These are phyloP conservation scores for Gymnosoma rotundatum DNA, from an alignment of 2,888 invertebrate genomes.

Conservation along the genomic window DNA sequence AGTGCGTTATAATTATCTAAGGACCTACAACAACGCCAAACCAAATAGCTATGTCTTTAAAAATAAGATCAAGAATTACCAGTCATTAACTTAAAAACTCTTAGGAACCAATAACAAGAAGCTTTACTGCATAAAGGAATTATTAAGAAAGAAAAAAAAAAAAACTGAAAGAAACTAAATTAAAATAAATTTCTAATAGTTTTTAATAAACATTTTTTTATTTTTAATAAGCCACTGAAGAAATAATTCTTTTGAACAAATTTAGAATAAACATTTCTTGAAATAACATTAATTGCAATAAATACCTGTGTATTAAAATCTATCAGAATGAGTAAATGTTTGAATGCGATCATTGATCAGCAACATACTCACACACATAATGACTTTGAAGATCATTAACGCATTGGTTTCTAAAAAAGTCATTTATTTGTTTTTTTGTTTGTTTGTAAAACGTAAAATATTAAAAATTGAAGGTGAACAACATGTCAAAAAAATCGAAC, in stretches of 20 bases:
- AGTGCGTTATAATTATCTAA: too few relatives aligned
- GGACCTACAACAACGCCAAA: too few relatives aligned
- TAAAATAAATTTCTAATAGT: too few relatives aligned
- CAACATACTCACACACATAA: constrained; percentile 23
- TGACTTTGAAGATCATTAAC: constrained; percentile 73
- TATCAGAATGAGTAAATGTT: background rate
- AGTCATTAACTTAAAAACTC: too few relatives aligned
- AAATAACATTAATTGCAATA: constrained; percentile 56
- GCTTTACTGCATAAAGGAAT: too few relatives aligned
- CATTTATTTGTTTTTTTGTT: too few relatives aligned
- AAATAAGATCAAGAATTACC: too few relatives aligned
- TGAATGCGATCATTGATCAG: constrained; percentile 4
- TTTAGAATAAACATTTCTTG: constrained; percentile 11
- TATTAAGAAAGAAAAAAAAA: too few relatives aligned
- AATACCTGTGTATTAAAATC: background rate
- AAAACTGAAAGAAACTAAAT: too few relatives aligned
- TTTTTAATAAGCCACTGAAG: background rate
- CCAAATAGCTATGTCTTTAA: too few relatives aligned
- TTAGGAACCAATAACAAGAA: too few relatives aligned
- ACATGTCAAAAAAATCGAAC: constrained; percentile 40
- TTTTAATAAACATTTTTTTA: too few relatives aligned
- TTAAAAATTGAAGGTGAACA: constrained; percentile 63
- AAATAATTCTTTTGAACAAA: constrained; percentile 2
- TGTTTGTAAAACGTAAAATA: constrained; percentile 45
- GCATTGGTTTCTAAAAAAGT: constrained; percentile 66